Percentiles rank a stretch among this genome's conserved stretches.
phyloP scores from a whole-genome alignment of 1,140 invertebrate genomes.

The Drosophila yakuba region DNA sequence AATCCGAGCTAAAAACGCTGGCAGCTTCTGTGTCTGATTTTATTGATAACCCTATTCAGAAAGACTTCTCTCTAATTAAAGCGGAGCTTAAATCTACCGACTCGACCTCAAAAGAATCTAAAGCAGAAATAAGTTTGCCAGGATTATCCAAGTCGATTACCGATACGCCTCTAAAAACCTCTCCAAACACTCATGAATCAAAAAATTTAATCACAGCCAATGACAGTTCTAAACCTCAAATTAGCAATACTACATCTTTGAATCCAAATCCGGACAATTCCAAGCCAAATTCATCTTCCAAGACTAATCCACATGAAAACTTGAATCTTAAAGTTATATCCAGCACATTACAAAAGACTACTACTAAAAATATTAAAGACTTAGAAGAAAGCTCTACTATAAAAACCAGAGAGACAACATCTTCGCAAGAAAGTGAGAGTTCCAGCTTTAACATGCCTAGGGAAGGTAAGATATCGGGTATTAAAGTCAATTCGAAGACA shows the following conservation, averaged over 20 bases:
- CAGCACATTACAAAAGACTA: not conserved
- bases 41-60: not conserved
- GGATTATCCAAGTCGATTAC: not conserved
- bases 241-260: not conserved
- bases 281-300: not conserved
- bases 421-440: not conserved
- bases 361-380: not conserved
- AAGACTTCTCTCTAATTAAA: not conserved
- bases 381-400: too few relatives aligned
- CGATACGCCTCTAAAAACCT: not conserved
- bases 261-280: not conserved
- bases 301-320: not conserved
- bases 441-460: constrained; percentile 10
- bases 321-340: not conserved
- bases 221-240: not conserved
- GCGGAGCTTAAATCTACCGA: not conserved
- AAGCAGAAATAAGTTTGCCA: not conserved
- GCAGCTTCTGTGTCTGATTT: not conserved
- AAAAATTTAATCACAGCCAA: too few relatives aligned
- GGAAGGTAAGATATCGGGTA: not conserved
- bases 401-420: too few relatives aligned
- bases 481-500: too few relatives aligned
- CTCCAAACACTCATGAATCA: too few relatives aligned
- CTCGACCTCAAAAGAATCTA: not conserved
- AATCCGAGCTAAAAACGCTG: not conserved